Percentiles rank a stretch among this genome's conserved stretches.
Conservation (phyloP, 1,140 invertebrate genomes). For the Heliconius eleuchia region DNA sequence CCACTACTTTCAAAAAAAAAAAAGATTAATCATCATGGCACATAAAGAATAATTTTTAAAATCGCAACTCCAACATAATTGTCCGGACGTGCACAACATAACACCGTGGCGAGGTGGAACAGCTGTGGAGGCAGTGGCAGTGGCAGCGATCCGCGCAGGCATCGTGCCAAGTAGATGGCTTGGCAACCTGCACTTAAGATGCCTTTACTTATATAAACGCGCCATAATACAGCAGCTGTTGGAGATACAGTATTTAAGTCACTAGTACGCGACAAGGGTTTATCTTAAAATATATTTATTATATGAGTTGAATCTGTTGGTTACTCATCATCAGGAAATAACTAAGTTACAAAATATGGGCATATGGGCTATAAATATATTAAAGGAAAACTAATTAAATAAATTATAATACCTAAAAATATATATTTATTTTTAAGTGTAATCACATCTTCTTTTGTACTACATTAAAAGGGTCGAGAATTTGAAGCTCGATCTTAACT, state of each 20-base stretch:
- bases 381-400: too few relatives aligned
- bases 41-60: constrained; percentile 14
- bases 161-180: constrained; percentile 43
- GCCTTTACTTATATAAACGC: constrained; percentile 43
- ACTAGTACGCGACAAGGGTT: background rate
- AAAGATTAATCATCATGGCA: background rate
- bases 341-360: background rate
- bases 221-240: constrained; percentile 33
- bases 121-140: constrained; percentile 42
- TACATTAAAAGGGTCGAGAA: constrained; percentile 39
- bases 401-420: background rate
- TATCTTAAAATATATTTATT: constrained; percentile 6
- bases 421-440: background rate
- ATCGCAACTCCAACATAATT: constrained; percentile 16
- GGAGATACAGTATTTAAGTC: constrained; percentile 28
- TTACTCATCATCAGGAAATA: background rate
- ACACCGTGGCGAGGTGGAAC: constrained; percentile 30
- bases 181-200: constrained; percentile 44
- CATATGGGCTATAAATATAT: too few relatives aligned
- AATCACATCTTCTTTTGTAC: constrained; percentile 26
- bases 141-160: constrained; percentile 48
- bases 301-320: background rate
- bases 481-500: constrained; percentile 46
- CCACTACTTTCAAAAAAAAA: background rate
- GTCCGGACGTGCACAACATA: constrained; percentile 23